Evolutionary conservation across 2,113 vertebrate species (phyloP).

Genomic region (Nothoprocta pentlandii): DNA sequence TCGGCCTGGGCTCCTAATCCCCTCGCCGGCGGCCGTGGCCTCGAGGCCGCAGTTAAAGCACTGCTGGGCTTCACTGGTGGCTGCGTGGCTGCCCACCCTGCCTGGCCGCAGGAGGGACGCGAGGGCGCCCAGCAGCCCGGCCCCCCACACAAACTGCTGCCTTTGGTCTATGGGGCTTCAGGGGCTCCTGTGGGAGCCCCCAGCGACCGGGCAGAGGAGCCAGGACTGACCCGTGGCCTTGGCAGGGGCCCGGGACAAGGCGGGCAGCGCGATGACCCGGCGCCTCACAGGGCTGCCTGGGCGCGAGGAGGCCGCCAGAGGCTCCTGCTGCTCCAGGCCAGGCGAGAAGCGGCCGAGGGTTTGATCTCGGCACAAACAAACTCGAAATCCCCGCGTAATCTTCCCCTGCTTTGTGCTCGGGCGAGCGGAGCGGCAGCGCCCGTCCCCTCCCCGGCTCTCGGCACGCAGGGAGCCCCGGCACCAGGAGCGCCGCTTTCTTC

Average conservation of each 20-base stretch:
- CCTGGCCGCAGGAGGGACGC: background rate
- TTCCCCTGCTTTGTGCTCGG: conserved; percentile 54
- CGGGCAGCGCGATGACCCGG: background rate
- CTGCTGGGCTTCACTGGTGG: background rate
- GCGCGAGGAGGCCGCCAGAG: too few relatives aligned
- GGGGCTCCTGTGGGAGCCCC: too few relatives aligned
- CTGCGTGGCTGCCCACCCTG: background rate
- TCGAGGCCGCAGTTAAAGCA: background rate
- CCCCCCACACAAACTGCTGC: too few relatives aligned
- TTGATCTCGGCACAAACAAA: conserved; percentile 53
- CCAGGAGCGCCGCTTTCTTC: background rate
- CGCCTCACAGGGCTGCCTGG: accelerated
- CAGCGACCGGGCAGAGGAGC: too few relatives aligned
- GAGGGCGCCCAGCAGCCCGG: too few relatives aligned
- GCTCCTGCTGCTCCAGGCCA: too few relatives aligned
- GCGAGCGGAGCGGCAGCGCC: conserved; percentile 58
- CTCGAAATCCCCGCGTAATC: background rate
- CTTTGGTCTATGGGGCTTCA: too few relatives aligned
- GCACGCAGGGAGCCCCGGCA: background rate
- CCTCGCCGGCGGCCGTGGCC: background rate
- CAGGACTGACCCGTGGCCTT: too few relatives aligned
- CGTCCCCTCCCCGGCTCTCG: conserved; percentile 45
- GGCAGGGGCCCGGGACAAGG: background rate
- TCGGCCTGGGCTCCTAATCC: conserved; percentile 60
- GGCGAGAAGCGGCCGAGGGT: background rate